Base-by-base conservation (phyloP, 2,113 vertebrate species). In the Acrocephalus kingi region DNA sequence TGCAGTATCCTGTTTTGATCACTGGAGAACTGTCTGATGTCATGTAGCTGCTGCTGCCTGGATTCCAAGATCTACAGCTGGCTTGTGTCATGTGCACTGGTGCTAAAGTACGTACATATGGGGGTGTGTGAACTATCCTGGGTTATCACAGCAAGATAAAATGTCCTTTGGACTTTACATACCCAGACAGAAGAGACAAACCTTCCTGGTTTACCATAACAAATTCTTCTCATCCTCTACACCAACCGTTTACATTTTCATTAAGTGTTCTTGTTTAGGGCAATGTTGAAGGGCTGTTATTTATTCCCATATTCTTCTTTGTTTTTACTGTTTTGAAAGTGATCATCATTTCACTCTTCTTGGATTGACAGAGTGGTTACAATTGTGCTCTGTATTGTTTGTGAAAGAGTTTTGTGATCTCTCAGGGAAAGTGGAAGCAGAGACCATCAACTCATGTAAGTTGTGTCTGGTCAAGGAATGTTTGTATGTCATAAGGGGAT, bases 211-310 rank as follows among this genome's bases (percentile, higher is more conserved):
- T 58, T 66, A 27, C 22, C 11, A 4, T 37, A 66, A 37, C 6
- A 43, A 55, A 28, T 80, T 67, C 6, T 25, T 75, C 46, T 68
- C 16, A 17, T 46, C 13, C 15, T 11, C 16, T 46, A 30, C 19
- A 39, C 6, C 12, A 81, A 3, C 23, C 6, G 16, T 43, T 86
- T 55, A 39, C 2, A 37, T 75, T 58, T 63, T 63, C 21, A 13
- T 62, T 30, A 54, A 74, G 16, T 72, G 24, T 31, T 92, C 6
- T 62, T 72, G 31, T 68, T 63, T 51, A n/a, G 11, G 15, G 7
- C 7, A 46, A 28, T 17, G 9, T 0, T 85, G 17, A 64, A 56
- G 3, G 4, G 3, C 41, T 66, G 4, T 43, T 78, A 4, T 0
- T 59, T 61, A 58, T 63, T 67, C 23, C 22, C 5, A 10, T 49